Evolutionary conservation across 2,113 vertebrate genomes (phyloP).

Genomic region (Actenoides hombroni): DNA sequence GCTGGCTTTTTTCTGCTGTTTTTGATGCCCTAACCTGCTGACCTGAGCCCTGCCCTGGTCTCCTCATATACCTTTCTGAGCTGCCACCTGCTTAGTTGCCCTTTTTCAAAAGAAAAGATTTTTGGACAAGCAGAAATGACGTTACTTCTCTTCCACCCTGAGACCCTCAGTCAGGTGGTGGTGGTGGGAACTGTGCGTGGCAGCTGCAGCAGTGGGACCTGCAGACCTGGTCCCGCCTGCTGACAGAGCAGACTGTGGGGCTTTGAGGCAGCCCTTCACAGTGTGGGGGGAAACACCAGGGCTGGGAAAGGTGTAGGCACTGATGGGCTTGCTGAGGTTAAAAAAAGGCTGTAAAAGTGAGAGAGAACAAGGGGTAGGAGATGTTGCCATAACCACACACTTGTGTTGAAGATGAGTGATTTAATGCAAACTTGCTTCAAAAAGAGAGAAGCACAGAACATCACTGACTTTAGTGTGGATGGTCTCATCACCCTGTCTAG

Average conservation of each 20-base stretch:
- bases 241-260: not conserved
- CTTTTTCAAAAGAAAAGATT: not conserved
- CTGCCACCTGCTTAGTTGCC: not conserved
- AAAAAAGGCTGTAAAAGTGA: not conserved
- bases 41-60: not conserved
- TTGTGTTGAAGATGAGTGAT: not conserved
- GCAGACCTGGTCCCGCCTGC: not conserved
- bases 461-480: not conserved
- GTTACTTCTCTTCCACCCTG: not conserved
- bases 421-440: not conserved
- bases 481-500: not conserved
- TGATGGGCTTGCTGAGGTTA: not conserved
- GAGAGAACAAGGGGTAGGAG: not conserved
- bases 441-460: not conserved
- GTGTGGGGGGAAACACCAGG: rapidly evolving
- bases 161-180: not conserved
- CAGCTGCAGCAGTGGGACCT: not conserved
- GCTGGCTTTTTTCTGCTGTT: not conserved
- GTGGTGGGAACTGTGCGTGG: not conserved
- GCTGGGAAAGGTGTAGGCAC: not conserved
- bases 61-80: not conserved
- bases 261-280: not conserved
- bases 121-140: not conserved
- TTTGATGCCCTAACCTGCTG: constrained; percentile 42
- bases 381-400: not conserved